Evolutionary conservation across 2,113 vertebrate species (phyloP), one percentile per base, ranked within the genome.

Genomic region (Pterocles gutturalis): DNA sequence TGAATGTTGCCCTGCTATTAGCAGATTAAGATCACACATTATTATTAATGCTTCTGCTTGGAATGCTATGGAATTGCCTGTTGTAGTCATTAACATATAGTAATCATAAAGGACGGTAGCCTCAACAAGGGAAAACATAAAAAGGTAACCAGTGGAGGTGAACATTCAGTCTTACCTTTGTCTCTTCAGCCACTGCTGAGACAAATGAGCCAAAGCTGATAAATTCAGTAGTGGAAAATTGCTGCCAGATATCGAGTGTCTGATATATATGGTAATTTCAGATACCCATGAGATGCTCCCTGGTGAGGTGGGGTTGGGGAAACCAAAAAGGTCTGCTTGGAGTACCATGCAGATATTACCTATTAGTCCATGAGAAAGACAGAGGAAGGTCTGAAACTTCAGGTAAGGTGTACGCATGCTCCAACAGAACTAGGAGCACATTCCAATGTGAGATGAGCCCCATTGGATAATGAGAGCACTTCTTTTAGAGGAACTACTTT

Each of bases 321-420:
- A 84, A 55, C 19, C 38, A 34, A 8, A 53, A 82, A 75, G 20
- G 7, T 72, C 17, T 72, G 6, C 64, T n/a, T 66, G 55, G 21
- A 45, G 25, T 43, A 60, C 10, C 5, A 4, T 2, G 2, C 65
- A 82, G 34, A 5, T 49, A 9, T 6, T n/a, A 7, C 0, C 0
- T 14, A 11, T 33, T 41, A 7, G 12, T 76, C 57, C 15, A 21
- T 18, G 26, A 48, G 36, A 64, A 83, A 36, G n/a, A 36, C 21
- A 24, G 2, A 5, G 55, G 29, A 54, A 80, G 48, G 17, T 71
- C 9, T 31, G 45, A 45, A 61, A 66, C 43, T 78, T 62, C 21
- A 43, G 13, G 22, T 81, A 4, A 54, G 9, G 31, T 36, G 9
- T 7, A 12, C 19, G 9, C 48, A 34, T 54, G 2, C 7, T 62